Base-by-base conservation (phyloP, 2,113 vertebrate genomes). In the Syrrhaptes paradoxus region DNA sequence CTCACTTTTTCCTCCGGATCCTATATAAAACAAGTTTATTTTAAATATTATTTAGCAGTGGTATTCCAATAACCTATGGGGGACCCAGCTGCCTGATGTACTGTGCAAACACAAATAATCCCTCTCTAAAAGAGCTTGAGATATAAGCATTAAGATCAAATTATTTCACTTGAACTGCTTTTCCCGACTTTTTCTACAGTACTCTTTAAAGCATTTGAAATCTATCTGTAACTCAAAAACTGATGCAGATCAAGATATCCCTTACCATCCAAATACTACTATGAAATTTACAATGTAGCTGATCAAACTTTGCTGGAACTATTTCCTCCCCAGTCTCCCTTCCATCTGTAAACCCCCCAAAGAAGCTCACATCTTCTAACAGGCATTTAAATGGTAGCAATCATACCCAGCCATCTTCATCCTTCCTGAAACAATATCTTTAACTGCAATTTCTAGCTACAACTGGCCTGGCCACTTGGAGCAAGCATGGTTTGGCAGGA, bases 1-100 rank as follows among this genome's bases (percentile, higher is more conserved):
- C 97, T 97, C 24, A 99, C 87, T 93, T 98, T 97, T 95, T 99
- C 98, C 91, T 98, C 98, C 62, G 98, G 97, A 89, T 98, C 98
- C 98, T 99, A 71, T 31, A 80, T 66, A 80, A 95, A 90, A 83
- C 4, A 83, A 72, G 14, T 75, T 94, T 58, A 77, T 82, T 68
- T 90, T 82, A 49, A 85, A 83, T 54, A 76, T 57, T 84, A 52
- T 49, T 87, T 87, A 72, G 28, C 57, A 78, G 11, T 87, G 16
- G 6, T 75, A 68, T 82, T 87, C 49, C 18, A 86, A 62, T 48
- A 83, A 78, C 8, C 28, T 58, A 52, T 0, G 11, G 19, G 4
- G 4, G 2, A 4, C 24, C 6, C 21, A 89, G 45, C 10, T 87
- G 36, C 20, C 21, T 57, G 25, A 87, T 17, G 5, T 34, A 65